Base-by-base conservation (phyloP, 2,113 vertebrate genomes). In the Pelusios castaneus region DNA sequence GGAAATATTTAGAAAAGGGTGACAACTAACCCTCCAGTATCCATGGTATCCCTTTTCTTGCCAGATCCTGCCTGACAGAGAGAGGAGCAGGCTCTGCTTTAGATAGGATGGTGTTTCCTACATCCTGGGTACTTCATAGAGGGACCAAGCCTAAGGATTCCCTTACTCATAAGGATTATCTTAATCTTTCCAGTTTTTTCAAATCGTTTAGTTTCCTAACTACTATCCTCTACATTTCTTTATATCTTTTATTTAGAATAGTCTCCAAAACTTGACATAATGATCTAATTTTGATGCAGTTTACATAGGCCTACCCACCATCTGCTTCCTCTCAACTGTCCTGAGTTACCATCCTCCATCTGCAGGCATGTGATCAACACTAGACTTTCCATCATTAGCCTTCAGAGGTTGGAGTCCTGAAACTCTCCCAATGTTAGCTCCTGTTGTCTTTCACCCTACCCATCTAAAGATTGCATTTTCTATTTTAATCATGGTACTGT, bases 141-240 rank as follows among this genome's bases (percentile, higher is more conserved):
- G n/a, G n/a, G n/a, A n/a, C n/a, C n/a, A 85, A 29, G 75, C 82
- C 63, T 43, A 1, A 14, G 1, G 56, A 73, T 22, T 87, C 63
- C 54, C 90, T 89, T 29, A n/a, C 63, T 58, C 14, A 1, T 19
- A 21, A 5, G 29, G 63, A 82, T 85, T 83, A 34, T 4, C 47
- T 87, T 58, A 2, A 38, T 80, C 0, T 75, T 83, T 80, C 43
- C 80, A 49, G 63, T 2, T 0, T 0, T 45, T 77, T 79, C 13
- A 56, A 93, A 87, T 29, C 0, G 75, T 60, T 94, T 70, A 83
- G 85, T 63, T 4, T 5, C 47, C 38, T 5, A 84, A 11, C 5
- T 82, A 38, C 38, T 47, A 16, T 0, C n/a, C 1, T 84, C 54
- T 80, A 45, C 49, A 4, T 2, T 2, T 0, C 41, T 54, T 67